Evolutionary conservation across 1,140 invertebrate species (phyloP).

Genomic region (Hyposmocoma kahamanoa): DNA sequence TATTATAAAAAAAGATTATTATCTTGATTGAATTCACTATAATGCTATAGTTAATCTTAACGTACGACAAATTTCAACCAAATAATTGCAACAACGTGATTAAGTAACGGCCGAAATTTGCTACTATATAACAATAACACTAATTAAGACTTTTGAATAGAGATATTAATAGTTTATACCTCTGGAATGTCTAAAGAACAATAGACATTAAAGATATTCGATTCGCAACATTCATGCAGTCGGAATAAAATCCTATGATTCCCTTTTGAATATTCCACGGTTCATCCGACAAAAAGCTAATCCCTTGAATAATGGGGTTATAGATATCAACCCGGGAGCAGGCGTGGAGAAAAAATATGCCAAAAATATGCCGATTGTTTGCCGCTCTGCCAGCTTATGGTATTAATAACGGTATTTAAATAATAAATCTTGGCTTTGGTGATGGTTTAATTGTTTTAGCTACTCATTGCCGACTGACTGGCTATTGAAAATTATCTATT

Average conservation of each 20-base stretch:
- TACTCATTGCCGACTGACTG: conserved; percentile 6
- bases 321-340: conserved; percentile 64
- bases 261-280: conserved; percentile 67
- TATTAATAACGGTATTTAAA: conserved; percentile 35
- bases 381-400: conserved; percentile 25
- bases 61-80: too few species aligned
- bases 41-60: too few species aligned
- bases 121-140: too few species aligned
- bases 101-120: too few species aligned
- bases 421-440: conserved; percentile 30
- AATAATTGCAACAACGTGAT: too few species aligned
- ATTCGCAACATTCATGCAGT: conserved; percentile 36
- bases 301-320: conserved; percentile 69
- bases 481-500: too few species aligned
- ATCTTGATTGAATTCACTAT: too few species aligned
- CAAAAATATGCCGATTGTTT: conserved; percentile 64
- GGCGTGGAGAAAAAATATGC: conserved; percentile 60
- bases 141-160: too few species aligned
- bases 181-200: conserved; percentile 22
- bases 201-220: conserved; percentile 17
- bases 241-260: conserved; percentile 63
- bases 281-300: conserved; percentile 67
- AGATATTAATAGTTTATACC: too few species aligned
- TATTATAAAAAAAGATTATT: too few species aligned
- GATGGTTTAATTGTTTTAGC: conserved; percentile 25